phyloP scores from a whole-genome alignment of 2,113 vertebrate genomes.

The Phalacrocorax brasilianus region DNA sequence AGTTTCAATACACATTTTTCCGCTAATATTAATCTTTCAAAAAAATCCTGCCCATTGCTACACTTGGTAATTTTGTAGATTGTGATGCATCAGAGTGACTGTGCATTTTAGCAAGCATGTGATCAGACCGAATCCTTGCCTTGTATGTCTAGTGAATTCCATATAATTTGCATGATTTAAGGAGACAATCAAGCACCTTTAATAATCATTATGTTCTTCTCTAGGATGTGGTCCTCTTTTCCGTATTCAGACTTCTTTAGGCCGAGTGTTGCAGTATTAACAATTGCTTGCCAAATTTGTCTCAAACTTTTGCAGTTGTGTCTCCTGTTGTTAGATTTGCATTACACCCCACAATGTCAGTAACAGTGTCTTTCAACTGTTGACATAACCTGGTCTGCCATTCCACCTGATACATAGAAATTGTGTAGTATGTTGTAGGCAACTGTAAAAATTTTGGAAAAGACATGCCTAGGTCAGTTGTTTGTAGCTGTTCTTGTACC shows the following conservation, averaged over 20 bases:
- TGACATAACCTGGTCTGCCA: neutral
- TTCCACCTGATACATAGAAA: neutral
- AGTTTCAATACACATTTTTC: neutral
- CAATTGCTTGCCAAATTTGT: neutral
- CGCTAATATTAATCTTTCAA: neutral
- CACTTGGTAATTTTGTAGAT: neutral
- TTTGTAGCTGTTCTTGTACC: neutral
- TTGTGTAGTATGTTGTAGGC: neutral
- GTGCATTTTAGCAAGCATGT: neutral
- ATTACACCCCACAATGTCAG: neutral
- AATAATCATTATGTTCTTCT: neutral
- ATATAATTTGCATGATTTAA: neutral
- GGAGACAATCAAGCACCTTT: neutral
- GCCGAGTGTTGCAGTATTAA: neutral
- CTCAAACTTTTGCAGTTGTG: neutral
- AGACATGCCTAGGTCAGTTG: neutral
- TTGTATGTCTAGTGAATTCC: neutral
- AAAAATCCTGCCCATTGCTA: neutral
- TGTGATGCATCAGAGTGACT: neutral
- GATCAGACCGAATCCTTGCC: neutral
- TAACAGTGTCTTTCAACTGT: neutral
- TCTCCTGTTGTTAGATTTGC: neutral
- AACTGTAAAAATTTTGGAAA: neutral
- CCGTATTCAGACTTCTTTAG: neutral
- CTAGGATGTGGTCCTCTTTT: neutral